These are phyloP conservation scores for Eupithecia inturbata DNA, from an alignment of 2,888 invertebrate species.

Conservation along the genomic window DNA sequence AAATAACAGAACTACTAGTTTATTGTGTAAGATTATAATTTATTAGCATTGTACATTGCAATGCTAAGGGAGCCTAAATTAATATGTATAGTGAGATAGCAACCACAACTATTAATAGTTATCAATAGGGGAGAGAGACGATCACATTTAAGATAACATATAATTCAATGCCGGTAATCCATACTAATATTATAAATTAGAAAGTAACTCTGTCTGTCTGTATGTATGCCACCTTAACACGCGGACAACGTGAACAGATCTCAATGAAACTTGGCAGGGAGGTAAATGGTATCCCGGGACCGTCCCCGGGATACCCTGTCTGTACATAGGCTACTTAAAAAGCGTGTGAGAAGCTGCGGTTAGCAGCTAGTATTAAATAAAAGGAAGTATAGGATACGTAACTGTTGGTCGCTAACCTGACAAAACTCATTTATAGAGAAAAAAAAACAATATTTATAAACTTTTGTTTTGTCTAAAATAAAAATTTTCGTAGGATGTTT, in stretches of 20 bases:
- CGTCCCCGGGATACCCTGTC: too few species aligned
- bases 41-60: not conserved
- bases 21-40: not conserved
- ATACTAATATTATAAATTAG: too few species aligned
- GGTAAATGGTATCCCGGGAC: too few species aligned
- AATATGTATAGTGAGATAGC: not conserved
- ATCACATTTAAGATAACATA: constrained; percentile 1
- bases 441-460: not conserved
- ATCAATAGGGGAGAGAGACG: not conserved
- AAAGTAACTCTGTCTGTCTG: too few species aligned
- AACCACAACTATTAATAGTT: not conserved
- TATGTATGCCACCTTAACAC: too few species aligned
- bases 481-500: not conserved
- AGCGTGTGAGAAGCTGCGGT: too few species aligned
- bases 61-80: not conserved
- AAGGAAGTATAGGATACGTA: not conserved
- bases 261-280: too few species aligned
- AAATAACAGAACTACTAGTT: not conserved
- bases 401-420: not conserved
- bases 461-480: not conserved
- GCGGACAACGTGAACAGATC: too few species aligned
- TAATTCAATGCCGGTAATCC: not conserved
- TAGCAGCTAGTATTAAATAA: not conserved
- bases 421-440: not conserved
- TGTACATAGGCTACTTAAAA: too few species aligned